phyloP scores from a whole-genome alignment of 2,797 vertebrate species.

The Poeciliopsis paucimaculata region DNA sequence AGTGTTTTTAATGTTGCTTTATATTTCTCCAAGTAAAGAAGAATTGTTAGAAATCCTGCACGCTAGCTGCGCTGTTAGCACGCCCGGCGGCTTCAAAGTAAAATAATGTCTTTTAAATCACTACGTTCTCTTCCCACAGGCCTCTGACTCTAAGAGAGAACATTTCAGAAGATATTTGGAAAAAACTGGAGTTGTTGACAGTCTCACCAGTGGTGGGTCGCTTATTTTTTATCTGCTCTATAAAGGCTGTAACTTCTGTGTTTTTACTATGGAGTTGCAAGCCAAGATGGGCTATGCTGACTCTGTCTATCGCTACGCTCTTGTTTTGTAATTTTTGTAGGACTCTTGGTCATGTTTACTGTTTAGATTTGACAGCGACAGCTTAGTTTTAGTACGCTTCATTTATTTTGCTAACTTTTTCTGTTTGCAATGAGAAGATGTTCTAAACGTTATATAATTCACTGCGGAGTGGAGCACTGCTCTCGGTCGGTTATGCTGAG shows the following conservation, averaged over 20 bases:
- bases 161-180: constrained; percentile 96
- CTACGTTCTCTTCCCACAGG: constrained; percentile 69
- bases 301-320: background rate
- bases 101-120: background rate
- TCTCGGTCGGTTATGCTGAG: background rate
- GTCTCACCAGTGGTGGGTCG: constrained; percentile 79
- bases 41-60: background rate
- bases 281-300: background rate
- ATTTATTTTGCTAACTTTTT: background rate
- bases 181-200: constrained; percentile 92
- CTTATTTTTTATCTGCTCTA: background rate
- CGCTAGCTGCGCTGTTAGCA: constrained; percentile 19
- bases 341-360: background rate
- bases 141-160: constrained; percentile 90
- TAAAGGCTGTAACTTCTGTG: too few relatives aligned
- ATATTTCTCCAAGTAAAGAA: background rate
- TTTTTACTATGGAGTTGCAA: background rate
- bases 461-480: background rate
- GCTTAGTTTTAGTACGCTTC: background rate
- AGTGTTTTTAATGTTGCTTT: constrained; percentile 36
- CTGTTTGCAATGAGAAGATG: background rate
- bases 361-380: background rate
- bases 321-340: background rate
- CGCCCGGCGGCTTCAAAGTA: background rate
- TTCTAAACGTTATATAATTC: background rate